Evolutionary conservation across 2,888 invertebrate genomes (phyloP), one percentile per base, ranked within the genome.

Genomic region (Petrophora chlorosata): DNA sequence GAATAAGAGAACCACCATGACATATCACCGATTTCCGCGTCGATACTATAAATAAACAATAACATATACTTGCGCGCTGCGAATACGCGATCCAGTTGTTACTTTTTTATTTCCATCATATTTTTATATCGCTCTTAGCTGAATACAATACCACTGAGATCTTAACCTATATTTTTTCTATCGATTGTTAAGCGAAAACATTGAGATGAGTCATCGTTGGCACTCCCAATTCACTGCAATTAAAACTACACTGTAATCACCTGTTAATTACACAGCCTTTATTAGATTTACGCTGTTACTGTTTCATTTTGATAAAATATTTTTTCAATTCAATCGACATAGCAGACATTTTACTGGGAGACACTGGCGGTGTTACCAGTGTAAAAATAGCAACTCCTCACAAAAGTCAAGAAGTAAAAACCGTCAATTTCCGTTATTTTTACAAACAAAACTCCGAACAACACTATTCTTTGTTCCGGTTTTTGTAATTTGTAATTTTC

Each of bases 121-220:
- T 75, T 76, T 80, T 74, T 78, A 72, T 75, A 79, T 76, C 77
- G 76, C 76, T 81, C 65, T 58, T 64, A 79, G 76, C 70, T 63
- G 75, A 78, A 84, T 78, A 83, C 80, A 85, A 82, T 78, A 81
- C 73, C 78, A 77, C 76, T 72, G 67, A 84, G 79, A 83, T 87
- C 79, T 87, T 89, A 89, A 90, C 89, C 90, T 89, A 87, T 85
- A 88, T 89, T 82, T 82, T 78, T 81, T 82, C 79, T 81, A 90
- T 90, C 85, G 87, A 90, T 90, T 90, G 85, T 88, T 88, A 86
- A 85, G 87, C 88, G 85, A 88, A 88, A 88, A 87, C 86, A 88
- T 82, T 73, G 61, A 59, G 46, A 78, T 84, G 81, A 82, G 70
- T 84, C 81, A 84, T 76, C 63, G 54, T 73, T 62, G 51, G 63